Percentiles rank a stretch among this genome's conserved stretches.
Evolutionary conservation across 2,888 invertebrate genomes (phyloP).

Genomic region (Brenthis ino): DNA sequence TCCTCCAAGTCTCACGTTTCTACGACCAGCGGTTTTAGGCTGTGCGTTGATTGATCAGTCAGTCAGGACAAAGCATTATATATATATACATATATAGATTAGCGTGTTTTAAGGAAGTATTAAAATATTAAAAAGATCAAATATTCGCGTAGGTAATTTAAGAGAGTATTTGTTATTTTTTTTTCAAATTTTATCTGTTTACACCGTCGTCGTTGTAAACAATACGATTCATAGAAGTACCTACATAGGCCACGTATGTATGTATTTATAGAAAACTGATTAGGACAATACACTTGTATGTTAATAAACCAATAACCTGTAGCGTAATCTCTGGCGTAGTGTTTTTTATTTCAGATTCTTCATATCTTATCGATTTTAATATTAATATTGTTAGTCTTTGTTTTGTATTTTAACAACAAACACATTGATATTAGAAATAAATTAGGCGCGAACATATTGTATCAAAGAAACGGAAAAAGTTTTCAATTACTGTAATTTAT

Average conservation of each 20-base stretch:
- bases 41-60: too few species aligned
- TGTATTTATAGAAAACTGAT: background rate
- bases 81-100: too few species aligned
- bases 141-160: too few species aligned
- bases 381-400: constrained; percentile 11
- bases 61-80: too few species aligned
- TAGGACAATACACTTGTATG: constrained; percentile 3
- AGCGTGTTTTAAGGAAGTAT: too few species aligned
- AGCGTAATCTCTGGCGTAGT: constrained; percentile 6
- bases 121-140: too few species aligned
- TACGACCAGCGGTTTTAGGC: too few species aligned
- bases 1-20: too few species aligned
- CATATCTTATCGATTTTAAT: background rate
- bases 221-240: background rate
- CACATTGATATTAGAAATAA: background rate
- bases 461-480: background rate
- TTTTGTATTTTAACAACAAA: constrained; percentile 10
- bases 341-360: constrained; percentile 2
- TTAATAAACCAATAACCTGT: constrained; percentile 6
- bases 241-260: background rate
- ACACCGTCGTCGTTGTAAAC: too few species aligned
- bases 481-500: background rate
- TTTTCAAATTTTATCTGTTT: too few species aligned
- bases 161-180: too few species aligned
- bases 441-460: background rate